Base-by-base conservation (phyloP, 2,113 vertebrate species). In the Eleginops maclovinus region DNA sequence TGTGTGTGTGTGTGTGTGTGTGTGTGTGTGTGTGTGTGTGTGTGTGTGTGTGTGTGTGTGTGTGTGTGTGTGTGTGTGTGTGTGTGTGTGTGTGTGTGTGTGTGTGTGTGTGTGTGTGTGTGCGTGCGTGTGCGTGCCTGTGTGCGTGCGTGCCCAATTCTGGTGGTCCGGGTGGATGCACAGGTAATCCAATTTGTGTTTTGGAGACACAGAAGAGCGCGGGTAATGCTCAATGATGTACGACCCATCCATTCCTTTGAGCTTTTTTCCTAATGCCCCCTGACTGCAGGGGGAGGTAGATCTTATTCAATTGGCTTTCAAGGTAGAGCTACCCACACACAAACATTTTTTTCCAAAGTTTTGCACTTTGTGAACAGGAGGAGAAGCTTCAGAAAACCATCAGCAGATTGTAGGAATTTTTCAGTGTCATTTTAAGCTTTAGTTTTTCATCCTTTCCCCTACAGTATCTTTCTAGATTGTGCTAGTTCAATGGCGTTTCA, bases 111-210 rank as follows among this genome's bases (percentile, higher is more conserved):
- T 0, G 3, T 54, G 5, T 56, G 9, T 47, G 17, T 56, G 4
- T 21, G 17, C 46, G 50, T 59, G 15, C 19, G 15, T 46, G 4
- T 0, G 3, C 49, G 5, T 56, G 9, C n/a, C n/a, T n/a, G n/a
- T n/a, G n/a, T n/a, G n/a, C n/a, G 60, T 54, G 76, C 53, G 44
- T 71, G 65, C 80, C 79, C 82, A 54, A 69, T 67, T 83, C 3
- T 9, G 67, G 74, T 46, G 79, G 87, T 74, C 28, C 22, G 40
- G 5, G 46, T 79, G 72, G 76, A 59, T 86, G 85, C 78, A 68
- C 89, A 87, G 87, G 90, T 92, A 91, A 92, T 92, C 77, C 78
- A 88, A 89, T 93, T 89, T 91, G 61, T 78, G 84, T 86, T 90
- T 75, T 64, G 67, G 74, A 88, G 79, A 81, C 86, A 73, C 70